Base-by-base conservation (phyloP, 2,797 vertebrate species). In the Sebastes variabilis region DNA sequence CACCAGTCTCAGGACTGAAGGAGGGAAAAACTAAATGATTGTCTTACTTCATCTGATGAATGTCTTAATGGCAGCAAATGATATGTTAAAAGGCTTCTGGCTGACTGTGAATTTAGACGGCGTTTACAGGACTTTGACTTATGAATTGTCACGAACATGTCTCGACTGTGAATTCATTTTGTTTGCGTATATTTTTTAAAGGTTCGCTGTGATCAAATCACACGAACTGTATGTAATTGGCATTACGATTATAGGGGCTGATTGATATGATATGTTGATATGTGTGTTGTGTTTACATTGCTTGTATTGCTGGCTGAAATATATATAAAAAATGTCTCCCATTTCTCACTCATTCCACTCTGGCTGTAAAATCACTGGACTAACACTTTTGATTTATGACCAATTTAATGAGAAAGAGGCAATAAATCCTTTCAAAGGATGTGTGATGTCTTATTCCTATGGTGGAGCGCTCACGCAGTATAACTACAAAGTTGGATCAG, bases 361-460 rank as follows among this genome's bases (percentile, higher is more conserved):
- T 61, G 83, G 72, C 76, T 91, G 85, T 87, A 70, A 84, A 86
- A 70, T 81, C 75, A 78, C 81, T 62, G 73, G 70, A 91, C 81
- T 88, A 88, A 90, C 81, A 82, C 71, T 77, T 83, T 81, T 89
- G 87, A 92, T 82, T 89, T 87, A 52, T 83, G 89, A 91, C 72
- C 83, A 86, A 67, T 85, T 90, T 72, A 81, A 84, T 34, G 79
- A 90, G 79, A 84, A 85, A 79, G 86, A 81, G 85, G 83, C 83
- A 93, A 93, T 92, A 92, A 92, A 93, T 87, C 73, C 89, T 88
- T 89, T 83, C 6, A 89, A 83, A 85, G 77, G 76, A 85, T 1
- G 13, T 0, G 1, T 20, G 38, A 30, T 12, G 72, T 75, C 8
- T 34, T 16, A 6, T 77, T 32, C 2, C 52, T 66, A 5, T 49